Percentiles rank a stretch among this genome's conserved stretches.
Conservation (phyloP, 2,888 invertebrate species). For the Harpalus rufipes region DNA sequence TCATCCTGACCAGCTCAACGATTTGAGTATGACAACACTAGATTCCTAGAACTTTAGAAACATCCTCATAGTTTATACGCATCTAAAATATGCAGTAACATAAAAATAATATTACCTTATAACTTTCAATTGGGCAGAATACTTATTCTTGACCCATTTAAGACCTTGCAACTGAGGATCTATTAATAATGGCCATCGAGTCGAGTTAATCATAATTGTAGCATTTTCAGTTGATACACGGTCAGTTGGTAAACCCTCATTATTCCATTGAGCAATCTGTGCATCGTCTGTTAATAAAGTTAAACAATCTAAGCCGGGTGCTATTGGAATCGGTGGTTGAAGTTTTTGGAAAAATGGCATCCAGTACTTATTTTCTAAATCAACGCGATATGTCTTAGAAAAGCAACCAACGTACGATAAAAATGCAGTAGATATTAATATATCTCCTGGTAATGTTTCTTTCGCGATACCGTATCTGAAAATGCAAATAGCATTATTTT, state of each 20-base stretch:
- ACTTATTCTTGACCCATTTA: conserved; percentile 96
- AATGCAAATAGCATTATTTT: conserved; percentile 71
- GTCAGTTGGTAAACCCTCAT: conserved; percentile 94
- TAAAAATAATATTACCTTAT: conserved; percentile 74
- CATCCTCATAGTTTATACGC: too few species aligned
- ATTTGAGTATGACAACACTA: too few species aligned
- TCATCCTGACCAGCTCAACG: too few species aligned
- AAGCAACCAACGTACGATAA: conserved; percentile 97
- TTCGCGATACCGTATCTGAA: conserved; percentile 85
- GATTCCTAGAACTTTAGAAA: too few species aligned
- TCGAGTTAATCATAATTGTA: conserved; percentile 92
- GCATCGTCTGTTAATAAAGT: conserved; percentile 95
- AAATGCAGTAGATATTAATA: conserved; percentile 93
- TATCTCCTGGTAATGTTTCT: conserved; percentile 92
- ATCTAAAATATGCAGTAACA: too few species aligned
- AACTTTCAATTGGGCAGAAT: conserved; percentile 85
- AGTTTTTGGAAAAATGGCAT: conserved; percentile 86
- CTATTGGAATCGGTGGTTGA: conserved; percentile 87
- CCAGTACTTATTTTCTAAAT: conserved; percentile 90
- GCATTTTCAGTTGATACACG: conserved; percentile 97
- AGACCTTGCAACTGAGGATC: conserved; percentile 95
- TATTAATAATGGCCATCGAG: conserved; percentile 96
- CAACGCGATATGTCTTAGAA: conserved; percentile 88
- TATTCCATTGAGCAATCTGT: conserved; percentile 95
- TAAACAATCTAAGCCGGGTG: conserved; percentile 89